These are phyloP conservation scores for Peromyscus attwateri DNA, from an alignment of 2,797 vertebrate genomes.

Conservation along the genomic window DNA sequence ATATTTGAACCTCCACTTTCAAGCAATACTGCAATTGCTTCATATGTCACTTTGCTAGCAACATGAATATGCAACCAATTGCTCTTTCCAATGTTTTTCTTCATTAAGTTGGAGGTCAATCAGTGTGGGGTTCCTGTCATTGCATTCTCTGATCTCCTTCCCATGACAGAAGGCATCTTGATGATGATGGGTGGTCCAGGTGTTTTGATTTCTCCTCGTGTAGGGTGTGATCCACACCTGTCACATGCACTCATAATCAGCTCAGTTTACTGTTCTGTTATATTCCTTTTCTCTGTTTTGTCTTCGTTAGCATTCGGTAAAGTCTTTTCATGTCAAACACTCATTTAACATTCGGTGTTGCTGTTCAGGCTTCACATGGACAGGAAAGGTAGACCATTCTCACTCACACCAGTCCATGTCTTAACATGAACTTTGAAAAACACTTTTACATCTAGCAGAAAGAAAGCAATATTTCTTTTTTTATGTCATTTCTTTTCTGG, in stretches of 20 bases:
- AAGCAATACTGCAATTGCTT: not conserved
- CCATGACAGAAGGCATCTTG: fast-evolving
- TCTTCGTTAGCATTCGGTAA: not conserved
- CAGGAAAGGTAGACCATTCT: not conserved
- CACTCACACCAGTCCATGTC: not conserved
- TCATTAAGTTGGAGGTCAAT: not conserved
- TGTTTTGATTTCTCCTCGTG: not conserved
- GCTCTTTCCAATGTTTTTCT: not conserved
- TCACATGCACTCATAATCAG: not conserved
- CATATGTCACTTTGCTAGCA: not conserved
- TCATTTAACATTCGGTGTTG: not conserved
- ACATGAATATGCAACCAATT: fast-evolving
- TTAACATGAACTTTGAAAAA: not conserved
- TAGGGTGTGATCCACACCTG: not conserved
- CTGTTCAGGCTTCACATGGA: not conserved
- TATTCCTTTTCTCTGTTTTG: not conserved
- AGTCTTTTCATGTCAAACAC: not conserved
- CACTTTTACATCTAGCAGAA: not conserved
- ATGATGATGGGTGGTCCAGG: not conserved
- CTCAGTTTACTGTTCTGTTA: not conserved
- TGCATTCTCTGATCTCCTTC: not conserved
- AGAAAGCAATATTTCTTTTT: not conserved
- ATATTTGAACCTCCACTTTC: not conserved
- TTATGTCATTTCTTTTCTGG: not conserved
- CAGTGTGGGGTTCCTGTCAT: not conserved